Base-by-base conservation (phyloP, 2,797 vertebrate genomes). In the Hydrolagus colliei region DNA sequence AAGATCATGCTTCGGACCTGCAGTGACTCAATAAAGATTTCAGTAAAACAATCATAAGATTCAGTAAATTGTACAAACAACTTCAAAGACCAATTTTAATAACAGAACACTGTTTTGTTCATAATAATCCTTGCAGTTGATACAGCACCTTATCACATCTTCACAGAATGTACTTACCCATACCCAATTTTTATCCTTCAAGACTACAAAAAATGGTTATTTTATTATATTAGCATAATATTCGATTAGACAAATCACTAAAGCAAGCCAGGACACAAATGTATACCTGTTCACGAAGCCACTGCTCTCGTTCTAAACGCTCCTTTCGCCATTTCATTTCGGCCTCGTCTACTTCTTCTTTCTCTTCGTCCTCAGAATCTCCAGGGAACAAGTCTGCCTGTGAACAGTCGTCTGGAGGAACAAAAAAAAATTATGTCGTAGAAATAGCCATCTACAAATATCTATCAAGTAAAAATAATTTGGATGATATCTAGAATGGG, bases 201-300 rank as follows among this genome's bases (percentile, higher is more conserved):
- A 20, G 68, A 35, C 20, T 35, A n/a, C 76, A 72, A 72, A 71
- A 9, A 16, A 35, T 22, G 67, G 11, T n/a, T 14, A 7, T 12
- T 52, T 6, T 62, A 11, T 79, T 63, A 27, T 13, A 22, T 12
- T n/a, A 76, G 59, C 4, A 77, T 20, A 62, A 35, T 41, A 20
- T n/a, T 22, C 4, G 52, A 16, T 22, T 79, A 71, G 27, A 10
- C 10, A 85, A 86, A 84, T 6, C 62, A 80, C 72, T 79, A 86
- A 35, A 75, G 10, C 0, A 73, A 1, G 18, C 27, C 82, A 63
- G 14, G 5, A 80, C 77, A 18, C 32, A 74, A 41, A 74, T 72
- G 73, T 78, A 5, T 87, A 98, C 98, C 96, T 98, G 97, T 87
- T 99, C 95, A 86, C 95, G 92, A 63, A 98, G 92, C 98, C 98